A percentile compares a stretch with the other conserved stretches of the same genome.
phyloP scores from a whole-genome alignment of 2,888 invertebrate species.

The Andricus curvator region DNA sequence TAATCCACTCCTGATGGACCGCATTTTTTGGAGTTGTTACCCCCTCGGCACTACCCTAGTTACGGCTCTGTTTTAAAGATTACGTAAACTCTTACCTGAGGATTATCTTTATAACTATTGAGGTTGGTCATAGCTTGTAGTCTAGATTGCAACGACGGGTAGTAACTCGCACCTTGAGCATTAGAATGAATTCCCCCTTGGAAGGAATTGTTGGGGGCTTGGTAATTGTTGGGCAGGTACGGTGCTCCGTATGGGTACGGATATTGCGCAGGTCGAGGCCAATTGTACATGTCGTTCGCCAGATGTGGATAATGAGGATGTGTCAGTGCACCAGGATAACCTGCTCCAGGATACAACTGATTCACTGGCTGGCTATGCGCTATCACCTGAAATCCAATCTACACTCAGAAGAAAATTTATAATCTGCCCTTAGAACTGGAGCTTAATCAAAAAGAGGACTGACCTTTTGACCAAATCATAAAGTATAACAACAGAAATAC shows the following conservation, averaged over 20 bases:
- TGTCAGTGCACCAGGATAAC: constrained; percentile 72
- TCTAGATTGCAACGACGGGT: constrained; percentile 73
- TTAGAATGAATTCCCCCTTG: constrained; percentile 65
- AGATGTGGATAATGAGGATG: constrained; percentile 68
- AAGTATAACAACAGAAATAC: neutral
- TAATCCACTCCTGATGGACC: no score
- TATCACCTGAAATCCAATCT: constrained; percentile 62
- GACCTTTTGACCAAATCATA: constrained; percentile 2
- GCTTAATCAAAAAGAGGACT: neutral
- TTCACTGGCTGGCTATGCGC: constrained; percentile 70
- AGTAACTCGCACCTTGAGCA: constrained; percentile 70
- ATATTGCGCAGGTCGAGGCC: constrained; percentile 72
- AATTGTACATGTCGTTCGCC: constrained; percentile 68
- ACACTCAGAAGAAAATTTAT: constrained; percentile 16
- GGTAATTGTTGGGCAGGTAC: constrained; percentile 75
- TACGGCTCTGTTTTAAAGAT: no score
- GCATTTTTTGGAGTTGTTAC: no score
- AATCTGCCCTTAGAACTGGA: neutral
- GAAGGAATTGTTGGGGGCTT: constrained; percentile 66
- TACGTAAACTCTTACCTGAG: constrained; percentile 67
- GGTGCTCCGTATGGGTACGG: constrained; percentile 72
- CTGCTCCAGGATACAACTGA: constrained; percentile 71
- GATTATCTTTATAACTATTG: constrained; percentile 75
- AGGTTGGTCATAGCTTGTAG: constrained; percentile 75
- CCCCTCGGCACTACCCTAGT: no score